Percentiles rank a stretch among this genome's conserved stretches.
phyloP scores from a whole-genome alignment of 2,888 invertebrate species.

The Xestia rhomboidea region DNA sequence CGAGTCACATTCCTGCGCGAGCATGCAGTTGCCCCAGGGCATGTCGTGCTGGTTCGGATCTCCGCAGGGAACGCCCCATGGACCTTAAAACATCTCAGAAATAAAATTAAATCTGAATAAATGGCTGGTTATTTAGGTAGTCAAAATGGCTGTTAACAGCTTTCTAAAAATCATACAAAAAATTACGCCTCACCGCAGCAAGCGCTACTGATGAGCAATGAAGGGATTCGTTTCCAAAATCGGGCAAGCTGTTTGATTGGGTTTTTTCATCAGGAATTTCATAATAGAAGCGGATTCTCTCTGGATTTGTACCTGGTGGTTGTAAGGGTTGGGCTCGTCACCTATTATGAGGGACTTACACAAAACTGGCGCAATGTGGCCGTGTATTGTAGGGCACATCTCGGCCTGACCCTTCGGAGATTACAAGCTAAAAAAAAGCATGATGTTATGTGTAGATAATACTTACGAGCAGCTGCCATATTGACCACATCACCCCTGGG shows the following conservation, averaged over 20 bases:
- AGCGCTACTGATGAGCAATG: not conserved
- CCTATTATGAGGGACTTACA: not conserved
- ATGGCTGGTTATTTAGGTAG: not conserved
- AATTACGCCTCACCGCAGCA: not conserved
- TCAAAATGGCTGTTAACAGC: not conserved
- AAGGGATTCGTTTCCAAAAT: not conserved
- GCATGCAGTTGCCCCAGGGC: slow-evolving; percentile 86
- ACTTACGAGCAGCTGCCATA: slow-evolving; percentile 84
- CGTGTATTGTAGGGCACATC: not conserved
- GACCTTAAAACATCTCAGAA: slow-evolving; percentile 73
- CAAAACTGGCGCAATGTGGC: not conserved
- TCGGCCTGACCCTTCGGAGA: not conserved
- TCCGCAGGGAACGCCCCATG: slow-evolving; percentile 86
- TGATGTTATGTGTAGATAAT: not conserved
- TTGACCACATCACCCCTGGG: slow-evolving; percentile 78
- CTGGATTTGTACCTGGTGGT: not conserved
- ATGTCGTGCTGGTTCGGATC: slow-evolving; percentile 85
- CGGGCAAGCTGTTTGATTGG: not conserved
- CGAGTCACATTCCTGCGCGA: slow-evolving; percentile 80
- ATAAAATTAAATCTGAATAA: too few species aligned
- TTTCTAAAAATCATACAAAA: not conserved
- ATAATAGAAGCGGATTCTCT: not conserved
- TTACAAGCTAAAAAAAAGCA: not conserved
- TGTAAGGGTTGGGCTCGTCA: not conserved
- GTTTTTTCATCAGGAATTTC: not conserved